These are phyloP conservation scores for Oreocharis arfaki DNA, from an alignment of 2,113 vertebrate genomes.

Conservation along the genomic window DNA sequence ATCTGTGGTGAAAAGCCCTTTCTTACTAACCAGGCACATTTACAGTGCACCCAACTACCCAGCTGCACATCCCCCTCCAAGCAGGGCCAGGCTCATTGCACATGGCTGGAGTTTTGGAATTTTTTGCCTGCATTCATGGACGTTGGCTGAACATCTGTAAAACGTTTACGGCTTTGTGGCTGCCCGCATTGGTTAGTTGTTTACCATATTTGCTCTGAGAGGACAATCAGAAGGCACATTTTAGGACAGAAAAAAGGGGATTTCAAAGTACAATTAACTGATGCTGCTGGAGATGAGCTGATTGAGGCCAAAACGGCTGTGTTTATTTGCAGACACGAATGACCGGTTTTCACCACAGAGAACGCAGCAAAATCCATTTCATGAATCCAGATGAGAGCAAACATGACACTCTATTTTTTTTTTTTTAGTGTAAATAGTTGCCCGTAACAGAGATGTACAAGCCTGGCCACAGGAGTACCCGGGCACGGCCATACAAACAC, in stretches of 20 bases:
- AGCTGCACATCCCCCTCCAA: neutral
- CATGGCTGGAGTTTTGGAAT: neutral
- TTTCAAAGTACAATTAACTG: slow-evolving; percentile 55
- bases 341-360: slow-evolving; percentile 35
- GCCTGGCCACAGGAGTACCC: slow-evolving; percentile 16
- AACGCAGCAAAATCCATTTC: slow-evolving; percentile 13
- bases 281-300: slow-evolving; percentile 18
- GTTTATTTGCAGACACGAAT: slow-evolving; percentile 46
- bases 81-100: neutral
- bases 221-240: slow-evolving; percentile 16
- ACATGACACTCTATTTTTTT: neutral
- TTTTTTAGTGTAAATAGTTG: slow-evolving; percentile 27
- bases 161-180: neutral
- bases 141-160: slow-evolving; percentile 22
- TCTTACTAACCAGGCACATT: neutral
- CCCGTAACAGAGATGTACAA: slow-evolving; percentile 24
- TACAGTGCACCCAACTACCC: neutral
- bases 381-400: slow-evolving; percentile 46
- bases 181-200: slow-evolving; percentile 8
- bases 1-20: neutral
- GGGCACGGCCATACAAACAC: neutral
- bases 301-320: slow-evolving; percentile 31
- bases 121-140: neutral
- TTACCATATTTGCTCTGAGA: slow-evolving; percentile 12
- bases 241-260: neutral